phyloP scores from a whole-genome alignment of 2,113 vertebrate genomes.

The Corynorhinus townsendii region DNA sequence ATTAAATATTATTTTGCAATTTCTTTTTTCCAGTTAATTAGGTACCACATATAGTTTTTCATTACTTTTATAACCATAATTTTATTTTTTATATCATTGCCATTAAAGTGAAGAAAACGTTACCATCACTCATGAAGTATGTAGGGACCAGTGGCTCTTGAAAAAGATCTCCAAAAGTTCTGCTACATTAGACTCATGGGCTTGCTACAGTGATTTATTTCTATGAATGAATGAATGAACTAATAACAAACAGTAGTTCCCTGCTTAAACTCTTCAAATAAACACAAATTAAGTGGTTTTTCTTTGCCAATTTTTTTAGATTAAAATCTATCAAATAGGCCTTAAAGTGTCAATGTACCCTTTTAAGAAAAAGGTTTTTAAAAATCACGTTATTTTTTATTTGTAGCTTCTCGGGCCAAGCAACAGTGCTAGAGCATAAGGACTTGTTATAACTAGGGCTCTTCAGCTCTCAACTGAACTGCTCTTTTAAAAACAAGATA shows the following conservation, averaged over 20 bases:
- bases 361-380: neutral
- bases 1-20: neutral
- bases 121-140: neutral
- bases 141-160: neutral
- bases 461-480: slow-evolving; percentile 83
- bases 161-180: neutral
- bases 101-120: neutral
- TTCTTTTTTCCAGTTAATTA: neutral
- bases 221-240: neutral
- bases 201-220: neutral
- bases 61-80: neutral
- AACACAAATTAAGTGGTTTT: neutral
- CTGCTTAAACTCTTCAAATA: neutral
- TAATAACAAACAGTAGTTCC: neutral
- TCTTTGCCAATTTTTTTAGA: neutral
- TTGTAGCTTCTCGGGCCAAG: slow-evolving; percentile 82
- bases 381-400: slow-evolving; percentile 57
- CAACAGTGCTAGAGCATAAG: slow-evolving; percentile 81
- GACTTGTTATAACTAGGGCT: slow-evolving; percentile 84
- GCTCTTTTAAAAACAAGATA: slow-evolving; percentile 84
- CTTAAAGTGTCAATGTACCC: neutral
- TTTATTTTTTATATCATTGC: neutral
- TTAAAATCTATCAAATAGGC: neutral
- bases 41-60: neutral
- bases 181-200: neutral